Evolutionary conservation across 2,797 vertebrate genomes (phyloP).

Genomic region (Clarias laeviceps): DNA sequence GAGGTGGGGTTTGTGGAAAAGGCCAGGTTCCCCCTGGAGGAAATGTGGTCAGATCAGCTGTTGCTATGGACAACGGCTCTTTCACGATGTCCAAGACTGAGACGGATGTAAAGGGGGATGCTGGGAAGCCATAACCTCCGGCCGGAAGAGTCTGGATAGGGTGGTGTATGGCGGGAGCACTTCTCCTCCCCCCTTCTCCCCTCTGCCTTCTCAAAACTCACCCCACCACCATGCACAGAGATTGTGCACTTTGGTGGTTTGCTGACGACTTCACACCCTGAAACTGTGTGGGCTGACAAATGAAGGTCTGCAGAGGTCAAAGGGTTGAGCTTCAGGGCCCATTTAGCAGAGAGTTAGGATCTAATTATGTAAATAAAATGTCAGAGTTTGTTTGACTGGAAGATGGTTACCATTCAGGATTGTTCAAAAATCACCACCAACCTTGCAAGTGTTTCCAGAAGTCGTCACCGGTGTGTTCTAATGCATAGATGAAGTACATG

Average conservation of each 20-base stretch:
- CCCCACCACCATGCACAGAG: slow-evolving; percentile 14
- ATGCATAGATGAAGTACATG: neutral
- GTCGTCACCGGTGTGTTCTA: neutral
- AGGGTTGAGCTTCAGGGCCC: slow-evolving; percentile 40
- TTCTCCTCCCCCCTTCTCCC: neutral
- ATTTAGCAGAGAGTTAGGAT: slow-evolving; percentile 48
- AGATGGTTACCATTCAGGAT: slow-evolving; percentile 4
- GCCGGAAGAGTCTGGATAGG: slow-evolving; percentile 42
- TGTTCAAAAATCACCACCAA: neutral
- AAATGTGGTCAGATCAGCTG: slow-evolving; percentile 53
- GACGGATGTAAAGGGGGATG: slow-evolving; percentile 45
- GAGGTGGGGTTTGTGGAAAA: slow-evolving; percentile 34
- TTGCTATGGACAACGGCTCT: slow-evolving; percentile 52
- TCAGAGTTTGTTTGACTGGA: slow-evolving; percentile 35
- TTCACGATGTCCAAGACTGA: slow-evolving; percentile 32
- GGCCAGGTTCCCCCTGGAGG: slow-evolving; percentile 35
- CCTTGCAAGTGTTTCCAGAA: neutral
- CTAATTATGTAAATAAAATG: slow-evolving; percentile 49
- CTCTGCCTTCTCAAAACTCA: neutral
- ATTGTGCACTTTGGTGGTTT: slow-evolving; percentile 33
- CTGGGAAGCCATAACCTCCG: slow-evolving; percentile 47
- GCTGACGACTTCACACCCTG: slow-evolving; percentile 48
- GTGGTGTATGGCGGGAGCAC: slow-evolving; percentile 9
- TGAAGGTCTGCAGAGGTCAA: slow-evolving; percentile 52
- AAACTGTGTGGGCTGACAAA: slow-evolving; percentile 60